Percentiles rank a stretch among this genome's conserved stretches.
Evolutionary conservation across 2,888 invertebrate genomes (phyloP).

Genomic region (Electrophaes corylata): DNA sequence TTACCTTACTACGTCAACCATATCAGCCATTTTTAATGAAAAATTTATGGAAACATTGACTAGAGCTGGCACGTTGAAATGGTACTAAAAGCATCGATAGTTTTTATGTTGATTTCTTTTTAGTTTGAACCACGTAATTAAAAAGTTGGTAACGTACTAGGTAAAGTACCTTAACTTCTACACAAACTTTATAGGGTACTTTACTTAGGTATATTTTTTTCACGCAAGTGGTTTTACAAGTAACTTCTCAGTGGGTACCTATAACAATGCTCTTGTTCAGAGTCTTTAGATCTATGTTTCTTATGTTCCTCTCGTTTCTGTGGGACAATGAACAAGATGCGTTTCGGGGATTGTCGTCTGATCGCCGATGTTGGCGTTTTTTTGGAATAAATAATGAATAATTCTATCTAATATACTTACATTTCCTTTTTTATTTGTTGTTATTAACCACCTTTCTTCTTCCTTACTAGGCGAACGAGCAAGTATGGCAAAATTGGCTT

Average conservation of each 20-base stretch:
- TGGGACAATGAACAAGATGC: constrained; percentile 17
- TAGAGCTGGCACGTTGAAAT: not conserved
- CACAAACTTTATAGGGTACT: too few species aligned
- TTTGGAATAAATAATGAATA: constrained; percentile 22
- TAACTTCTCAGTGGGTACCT: too few species aligned
- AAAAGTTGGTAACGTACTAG: too few species aligned
- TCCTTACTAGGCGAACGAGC: too few species aligned
- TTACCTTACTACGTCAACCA: not conserved
- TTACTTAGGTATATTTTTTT: too few species aligned
- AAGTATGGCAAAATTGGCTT: too few species aligned
- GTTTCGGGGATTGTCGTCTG: constrained; percentile 8
- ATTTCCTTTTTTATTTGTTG: not conserved
- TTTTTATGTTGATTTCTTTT: not conserved
- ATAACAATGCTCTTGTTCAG: constrained; percentile 8
- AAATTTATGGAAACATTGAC: not conserved
- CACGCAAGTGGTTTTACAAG: not conserved
- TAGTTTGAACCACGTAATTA: too few species aligned
- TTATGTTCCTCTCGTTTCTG: constrained; percentile 17
- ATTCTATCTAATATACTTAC: not conserved
- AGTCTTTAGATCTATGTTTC: constrained; percentile 18
- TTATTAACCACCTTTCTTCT: too few species aligned
- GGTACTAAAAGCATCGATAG: not conserved
- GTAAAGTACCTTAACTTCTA: too few species aligned
- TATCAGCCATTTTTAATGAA: not conserved
- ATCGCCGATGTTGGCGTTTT: constrained; percentile 14